Base-by-base conservation (phyloP, 2,113 vertebrate species). In the Chionis minor region DNA sequence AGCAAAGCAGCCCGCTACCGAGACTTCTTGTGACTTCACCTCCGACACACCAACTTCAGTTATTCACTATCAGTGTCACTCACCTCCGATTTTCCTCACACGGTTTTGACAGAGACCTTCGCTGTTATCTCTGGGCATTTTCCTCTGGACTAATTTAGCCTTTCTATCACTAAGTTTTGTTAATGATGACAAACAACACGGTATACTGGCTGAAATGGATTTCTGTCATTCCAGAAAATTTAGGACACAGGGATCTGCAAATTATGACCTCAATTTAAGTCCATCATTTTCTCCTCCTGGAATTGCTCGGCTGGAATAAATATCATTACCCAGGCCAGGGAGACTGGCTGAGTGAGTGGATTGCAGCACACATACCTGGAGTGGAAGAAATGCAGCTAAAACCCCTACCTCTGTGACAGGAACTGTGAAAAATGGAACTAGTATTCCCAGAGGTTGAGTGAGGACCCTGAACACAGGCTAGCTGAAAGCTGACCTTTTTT, bases 301-400 rank as follows among this genome's bases (percentile, higher is more conserved):
- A 94, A 88, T 19, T 91, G 69, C 80, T 96, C 86, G 86, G 86
- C 80, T 96, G 93, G 91, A 86, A 89, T 91, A 94, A 95, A 88
- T 78, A 51, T 47, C 80, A 91, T 94, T 86, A 94, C 55, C 69
- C 72, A 55, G 63, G n/a, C 22, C 65, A 84, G 72, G 55, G 93
- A 70, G 26, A 59, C n/a, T 35, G 73, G 47, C 69, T 89, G 80
- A 96, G 71, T 1, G 8, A 93, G 55, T 33, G 40, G 58, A 47
- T 51, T 91, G 72, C 55, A 92, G 80, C 80, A 81, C 88, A 84
- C 2, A 0, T 38, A 70, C 42, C 69, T 81, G 59, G 80, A 78
- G 47, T 33, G 47, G 59, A 86, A 91, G 55, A 91, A 92, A 92
- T 21, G 51, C 77, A 81, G 65, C 55, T 66, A 54, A 89, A 96